Evolutionary conservation across 2,797 vertebrate genomes (phyloP).

Genomic region (Gymnoscopelus microlampas): DNA sequence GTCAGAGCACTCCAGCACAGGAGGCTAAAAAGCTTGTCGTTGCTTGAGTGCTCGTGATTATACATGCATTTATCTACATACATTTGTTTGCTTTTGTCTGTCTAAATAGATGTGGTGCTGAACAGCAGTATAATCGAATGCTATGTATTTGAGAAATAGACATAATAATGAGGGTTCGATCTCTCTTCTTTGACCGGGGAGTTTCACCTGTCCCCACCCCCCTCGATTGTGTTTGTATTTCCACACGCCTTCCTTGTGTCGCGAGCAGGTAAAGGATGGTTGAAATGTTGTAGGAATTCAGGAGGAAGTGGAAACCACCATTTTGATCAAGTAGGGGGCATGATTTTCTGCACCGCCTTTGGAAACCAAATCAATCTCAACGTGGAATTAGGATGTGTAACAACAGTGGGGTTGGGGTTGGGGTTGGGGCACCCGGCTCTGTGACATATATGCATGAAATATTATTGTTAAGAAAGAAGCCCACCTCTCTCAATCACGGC

Average conservation of each 20-base stretch:
- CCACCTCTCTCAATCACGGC: constrained; percentile 43
- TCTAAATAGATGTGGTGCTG: too few relatives aligned
- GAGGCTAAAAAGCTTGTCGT: constrained; percentile 1
- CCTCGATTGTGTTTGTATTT: constrained; percentile 54
- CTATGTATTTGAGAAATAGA: constrained; percentile 14
- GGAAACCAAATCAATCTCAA: constrained; percentile 69
- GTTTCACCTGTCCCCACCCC: constrained; percentile 17
- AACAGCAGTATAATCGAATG: constrained; percentile 20
- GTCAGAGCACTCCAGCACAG: constrained; percentile 22
- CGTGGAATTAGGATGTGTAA: constrained; percentile 66
- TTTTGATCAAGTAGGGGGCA: constrained; percentile 71
- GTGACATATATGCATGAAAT: constrained; percentile 73
- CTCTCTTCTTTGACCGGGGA: background rate
- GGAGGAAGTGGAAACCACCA: constrained; percentile 64
- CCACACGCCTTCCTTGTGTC: constrained; percentile 38
- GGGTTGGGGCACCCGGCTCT: constrained; percentile 41
- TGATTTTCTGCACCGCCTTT: constrained; percentile 59
- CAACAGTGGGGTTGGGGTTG: constrained; percentile 22
- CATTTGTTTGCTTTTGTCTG: constrained; percentile 19
- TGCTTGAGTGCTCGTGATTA: constrained; percentile 16
- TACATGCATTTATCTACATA: constrained; percentile 9
- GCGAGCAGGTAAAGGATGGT: constrained; percentile 5
- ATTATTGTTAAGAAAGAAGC: constrained; percentile 60
- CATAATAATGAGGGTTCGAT: background rate
- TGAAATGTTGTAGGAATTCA: constrained; percentile 17